Base-by-base conservation (phyloP, 1,140 invertebrate species). In the Acromyrmex charruanus region DNA sequence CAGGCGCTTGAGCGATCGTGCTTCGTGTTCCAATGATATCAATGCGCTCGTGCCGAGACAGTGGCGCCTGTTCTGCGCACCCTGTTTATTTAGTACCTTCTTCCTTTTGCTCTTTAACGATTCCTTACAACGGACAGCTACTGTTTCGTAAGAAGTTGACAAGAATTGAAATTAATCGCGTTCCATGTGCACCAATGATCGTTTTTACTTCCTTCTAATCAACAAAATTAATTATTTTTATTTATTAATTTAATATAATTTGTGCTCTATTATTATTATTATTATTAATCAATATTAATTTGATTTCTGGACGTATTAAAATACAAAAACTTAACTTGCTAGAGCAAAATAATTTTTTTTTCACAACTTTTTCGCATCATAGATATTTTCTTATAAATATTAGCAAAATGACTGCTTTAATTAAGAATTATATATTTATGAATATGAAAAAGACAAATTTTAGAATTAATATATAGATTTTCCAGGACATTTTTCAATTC, bases 161-260 rank as follows among this genome's bases (percentile, higher is more conserved):
- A 39, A 87, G 90, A 91, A 91, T 91, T 89, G 87, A 91, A 91
- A 91, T 91, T 91, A 91, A 91, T 91, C 77, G 59, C 51, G 63
- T 31, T 79, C 35, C 55, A 39, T 6, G 39, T 21, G 14, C 28
- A 25, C 53, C 7, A n/a, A 59, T 71, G 10, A 71, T 39, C 3
- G 44, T 31, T 72, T 49, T 28, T 31, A 72, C 4, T 65, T 39
- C 35, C 35, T 39, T 16, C 18, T 75, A 63, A 84, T 84, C 10
- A 84, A 61, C 6, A 31, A 61, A 61, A 82, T 59, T 82, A 21
- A n/a, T 14, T 9, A 39, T 51, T 44, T 61, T 61, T 61, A 82
- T 74, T 25, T 12, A 3, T 44, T 4, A 31, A 31, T 44, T 0
- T 44, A 31, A 82, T 58, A 51, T 68, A 35, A 44, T 74, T 74